A percentile compares a stretch with the other conserved stretches of the same genome.
These are phyloP conservation scores for Pemphigus obesinymphae DNA, from an alignment of 1,140 invertebrate genomes.

Conservation along the genomic window DNA sequence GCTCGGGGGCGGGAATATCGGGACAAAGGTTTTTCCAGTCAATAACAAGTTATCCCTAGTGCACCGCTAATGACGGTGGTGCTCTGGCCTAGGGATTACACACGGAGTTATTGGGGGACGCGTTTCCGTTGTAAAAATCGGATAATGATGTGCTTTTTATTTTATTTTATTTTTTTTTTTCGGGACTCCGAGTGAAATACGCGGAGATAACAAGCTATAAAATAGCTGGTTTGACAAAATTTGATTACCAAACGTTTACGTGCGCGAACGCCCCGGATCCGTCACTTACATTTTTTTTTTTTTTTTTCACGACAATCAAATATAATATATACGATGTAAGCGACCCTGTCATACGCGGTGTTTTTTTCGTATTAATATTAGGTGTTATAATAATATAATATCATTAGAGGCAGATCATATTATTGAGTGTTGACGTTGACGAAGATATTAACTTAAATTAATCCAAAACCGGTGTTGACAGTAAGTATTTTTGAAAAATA, in stretches of 20 bases:
- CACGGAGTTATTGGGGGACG: constrained; percentile 10
- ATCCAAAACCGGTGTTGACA: no score
- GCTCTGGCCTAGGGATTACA: constrained; percentile 2
- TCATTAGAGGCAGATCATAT: no score
- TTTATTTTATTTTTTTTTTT: no score
- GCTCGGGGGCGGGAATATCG: no score
- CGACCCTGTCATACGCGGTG: no score
- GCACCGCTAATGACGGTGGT: background rate
- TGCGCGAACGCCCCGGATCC: background rate
- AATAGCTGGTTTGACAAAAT: constrained; percentile 5
- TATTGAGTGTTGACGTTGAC: no score
- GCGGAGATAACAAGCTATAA: constrained; percentile 13
- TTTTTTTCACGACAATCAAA: background rate
- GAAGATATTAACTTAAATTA: no score
- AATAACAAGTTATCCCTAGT: constrained; percentile 20
- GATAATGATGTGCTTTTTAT: constrained; percentile 27
- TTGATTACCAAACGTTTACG: constrained; percentile 1
- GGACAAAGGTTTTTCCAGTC: constrained; percentile 7
- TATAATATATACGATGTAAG: no score
- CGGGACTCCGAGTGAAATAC: background rate
- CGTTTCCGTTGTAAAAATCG: constrained; percentile 5
- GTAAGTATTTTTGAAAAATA: no score
- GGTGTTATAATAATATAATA: no score
- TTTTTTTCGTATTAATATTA: no score
- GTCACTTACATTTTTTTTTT: background rate